Conservation (phyloP, 2,888 invertebrate species). For the Nymphalis polychloros region DNA sequence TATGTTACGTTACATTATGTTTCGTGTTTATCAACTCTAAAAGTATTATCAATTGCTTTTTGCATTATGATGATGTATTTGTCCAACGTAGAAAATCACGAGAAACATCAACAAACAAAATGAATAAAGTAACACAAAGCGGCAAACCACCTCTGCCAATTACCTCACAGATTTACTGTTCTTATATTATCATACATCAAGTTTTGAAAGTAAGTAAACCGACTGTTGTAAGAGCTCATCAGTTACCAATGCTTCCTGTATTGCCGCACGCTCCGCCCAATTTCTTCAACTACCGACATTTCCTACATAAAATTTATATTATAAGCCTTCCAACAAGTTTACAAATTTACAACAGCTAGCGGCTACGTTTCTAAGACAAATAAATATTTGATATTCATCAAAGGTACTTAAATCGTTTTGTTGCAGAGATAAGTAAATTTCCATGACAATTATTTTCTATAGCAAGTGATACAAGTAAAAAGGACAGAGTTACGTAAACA, state of each 20-base stretch:
- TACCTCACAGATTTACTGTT: constrained; percentile 12
- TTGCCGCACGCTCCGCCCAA: constrained; percentile 59
- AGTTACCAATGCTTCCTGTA: constrained; percentile 67
- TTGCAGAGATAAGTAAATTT: background rate
- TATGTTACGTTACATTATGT: no score
- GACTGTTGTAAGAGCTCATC: constrained; percentile 61
- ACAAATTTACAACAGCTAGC: background rate
- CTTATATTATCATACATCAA: constrained; percentile 21
- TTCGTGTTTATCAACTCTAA: no score
- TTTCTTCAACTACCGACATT: constrained; percentile 56
- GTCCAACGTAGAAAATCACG: background rate
- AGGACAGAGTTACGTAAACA: constrained; percentile 56
- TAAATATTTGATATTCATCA: background rate
- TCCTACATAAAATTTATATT: constrained; percentile 20
- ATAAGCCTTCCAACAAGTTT: background rate
- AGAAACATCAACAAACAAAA: no score
- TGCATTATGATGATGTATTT: background rate
- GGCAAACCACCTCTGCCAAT: background rate
- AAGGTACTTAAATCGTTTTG: background rate
- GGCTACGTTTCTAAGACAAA: background rate
- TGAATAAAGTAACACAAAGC: background rate
- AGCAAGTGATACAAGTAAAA: constrained; percentile 16
- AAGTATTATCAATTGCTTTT: background rate
- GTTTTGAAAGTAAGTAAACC: constrained; percentile 31
- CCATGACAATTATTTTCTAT: no score